A percentile compares a stretch with the other conserved stretches of the same genome.
Conservation (phyloP, 2,797 vertebrate species). For the Acanthis flammea region DNA sequence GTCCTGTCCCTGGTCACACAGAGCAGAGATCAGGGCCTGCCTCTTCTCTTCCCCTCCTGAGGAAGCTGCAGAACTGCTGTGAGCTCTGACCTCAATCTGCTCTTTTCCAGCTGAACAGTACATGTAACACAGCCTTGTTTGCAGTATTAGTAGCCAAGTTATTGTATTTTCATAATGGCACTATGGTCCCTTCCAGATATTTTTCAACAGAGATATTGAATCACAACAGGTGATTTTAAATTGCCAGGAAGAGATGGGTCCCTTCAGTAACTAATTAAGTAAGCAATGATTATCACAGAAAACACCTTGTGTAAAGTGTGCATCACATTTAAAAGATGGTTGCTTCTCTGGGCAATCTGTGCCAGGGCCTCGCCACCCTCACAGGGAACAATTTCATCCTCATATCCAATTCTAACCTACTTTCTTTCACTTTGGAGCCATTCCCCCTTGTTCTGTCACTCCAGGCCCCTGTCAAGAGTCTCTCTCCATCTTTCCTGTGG, state of each 20-base stretch:
- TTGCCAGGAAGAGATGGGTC: neutral
- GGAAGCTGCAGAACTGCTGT: neutral
- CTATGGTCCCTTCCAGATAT: neutral
- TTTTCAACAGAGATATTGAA: neutral
- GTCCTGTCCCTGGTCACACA: neutral
- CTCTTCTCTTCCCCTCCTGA: accelerated
- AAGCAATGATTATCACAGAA: neutral
- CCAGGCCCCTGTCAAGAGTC: neutral
- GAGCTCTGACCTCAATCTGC: neutral
- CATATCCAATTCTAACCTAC: accelerated
- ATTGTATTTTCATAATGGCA: neutral
- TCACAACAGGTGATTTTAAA: neutral
- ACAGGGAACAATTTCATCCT: neutral
- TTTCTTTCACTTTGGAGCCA: neutral
- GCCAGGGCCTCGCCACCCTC: neutral
- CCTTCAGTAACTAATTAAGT: neutral
- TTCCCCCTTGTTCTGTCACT: neutral
- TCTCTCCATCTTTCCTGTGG: neutral
- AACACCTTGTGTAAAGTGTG: neutral
- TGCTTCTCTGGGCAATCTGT: neutral
- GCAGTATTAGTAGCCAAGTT: neutral
- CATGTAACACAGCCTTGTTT: neutral
- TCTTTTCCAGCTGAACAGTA: neutral
- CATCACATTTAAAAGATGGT: neutral
- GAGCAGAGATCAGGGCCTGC: neutral